phyloP scores from a whole-genome alignment of 92 coral and sea anemone species.

The Siderastrea radians region DNA sequence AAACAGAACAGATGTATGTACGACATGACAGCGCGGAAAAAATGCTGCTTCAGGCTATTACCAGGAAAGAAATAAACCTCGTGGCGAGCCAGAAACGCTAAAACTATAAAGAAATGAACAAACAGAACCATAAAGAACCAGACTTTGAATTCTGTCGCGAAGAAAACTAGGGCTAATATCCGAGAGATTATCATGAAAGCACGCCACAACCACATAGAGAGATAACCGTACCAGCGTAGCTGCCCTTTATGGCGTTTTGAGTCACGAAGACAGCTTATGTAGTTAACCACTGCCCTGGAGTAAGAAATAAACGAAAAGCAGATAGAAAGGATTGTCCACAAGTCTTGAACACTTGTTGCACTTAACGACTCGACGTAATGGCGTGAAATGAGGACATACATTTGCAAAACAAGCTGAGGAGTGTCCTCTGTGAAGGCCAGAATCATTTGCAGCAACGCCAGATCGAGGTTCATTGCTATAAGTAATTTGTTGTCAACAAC shows the following conservation, averaged over 20 bases:
- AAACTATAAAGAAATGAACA: constrained; percentile 60
- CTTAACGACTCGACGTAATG: constrained; percentile 45
- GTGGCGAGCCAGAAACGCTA: constrained; percentile 60
- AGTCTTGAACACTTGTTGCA: constrained; percentile 67
- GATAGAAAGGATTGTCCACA: constrained; percentile 83
- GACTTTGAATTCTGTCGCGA: constrained; percentile 79
- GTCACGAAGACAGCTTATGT: constrained; percentile 75
- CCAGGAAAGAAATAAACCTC: constrained; percentile 82
- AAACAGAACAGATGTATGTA: constrained; percentile 88
- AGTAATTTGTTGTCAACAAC: constrained; percentile 70
- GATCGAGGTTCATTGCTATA: constrained; percentile 82
- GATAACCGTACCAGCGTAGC: constrained; percentile 88
- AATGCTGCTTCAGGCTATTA: constrained; percentile 64
- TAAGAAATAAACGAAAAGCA: constrained; percentile 86
- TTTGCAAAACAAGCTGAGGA: constrained; percentile 86
- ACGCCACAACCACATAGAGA: constrained; percentile 89
- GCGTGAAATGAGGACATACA: constrained; percentile 77
- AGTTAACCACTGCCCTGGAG: constrained; percentile 87
- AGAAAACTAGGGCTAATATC: constrained; percentile 81
- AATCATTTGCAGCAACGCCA: constrained; percentile 86
- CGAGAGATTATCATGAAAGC: constrained; percentile 86
- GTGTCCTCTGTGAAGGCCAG: constrained; percentile 92
- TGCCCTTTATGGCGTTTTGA: constrained; percentile 84
- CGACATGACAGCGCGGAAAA: constrained; percentile 74
- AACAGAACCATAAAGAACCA: constrained; percentile 79